A percentile compares a stretch with the other conserved stretches of the same genome.
phyloP scores from a whole-genome alignment of 2,797 vertebrate species.

The Parauchenoglanis punctatus region DNA sequence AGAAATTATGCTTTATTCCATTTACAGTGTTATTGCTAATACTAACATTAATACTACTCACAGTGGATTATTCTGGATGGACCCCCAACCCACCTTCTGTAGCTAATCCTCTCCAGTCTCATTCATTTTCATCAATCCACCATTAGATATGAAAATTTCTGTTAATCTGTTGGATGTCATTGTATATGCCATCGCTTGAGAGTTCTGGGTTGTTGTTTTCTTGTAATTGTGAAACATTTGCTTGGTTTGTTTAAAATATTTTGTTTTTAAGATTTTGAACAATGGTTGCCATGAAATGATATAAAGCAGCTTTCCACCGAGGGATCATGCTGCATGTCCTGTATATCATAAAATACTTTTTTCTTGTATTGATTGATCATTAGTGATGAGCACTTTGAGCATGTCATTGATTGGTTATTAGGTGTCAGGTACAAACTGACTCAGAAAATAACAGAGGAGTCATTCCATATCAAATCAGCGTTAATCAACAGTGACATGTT shows the following conservation, averaged over 20 bases:
- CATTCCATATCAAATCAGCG: neutral
- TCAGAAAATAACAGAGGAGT: neutral
- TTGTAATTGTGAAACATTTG: neutral
- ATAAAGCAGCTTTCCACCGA: neutral
- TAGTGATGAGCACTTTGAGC: neutral
- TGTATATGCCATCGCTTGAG: neutral
- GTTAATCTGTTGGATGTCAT: neutral
- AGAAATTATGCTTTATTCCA: slow-evolving; percentile 27
- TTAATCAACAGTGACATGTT: neutral
- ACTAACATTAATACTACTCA: slow-evolving; percentile 20
- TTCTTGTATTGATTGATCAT: neutral
- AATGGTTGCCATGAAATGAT: neutral
- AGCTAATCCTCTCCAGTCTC: slow-evolving; percentile 5
- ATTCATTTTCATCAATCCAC: neutral
- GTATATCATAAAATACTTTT: neutral
- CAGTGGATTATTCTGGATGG: slow-evolving; percentile 30
- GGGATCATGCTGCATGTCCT: neutral
- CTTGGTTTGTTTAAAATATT: neutral
- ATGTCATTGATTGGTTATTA: neutral
- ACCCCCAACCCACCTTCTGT: neutral
- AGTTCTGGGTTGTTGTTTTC: neutral
- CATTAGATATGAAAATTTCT: neutral
- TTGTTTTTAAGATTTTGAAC: neutral
- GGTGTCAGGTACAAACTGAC: neutral
- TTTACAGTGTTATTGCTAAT: slow-evolving; percentile 37